Base-by-base conservation (phyloP, 1,140 invertebrate genomes). In the Coenobita brevimanus region DNA sequence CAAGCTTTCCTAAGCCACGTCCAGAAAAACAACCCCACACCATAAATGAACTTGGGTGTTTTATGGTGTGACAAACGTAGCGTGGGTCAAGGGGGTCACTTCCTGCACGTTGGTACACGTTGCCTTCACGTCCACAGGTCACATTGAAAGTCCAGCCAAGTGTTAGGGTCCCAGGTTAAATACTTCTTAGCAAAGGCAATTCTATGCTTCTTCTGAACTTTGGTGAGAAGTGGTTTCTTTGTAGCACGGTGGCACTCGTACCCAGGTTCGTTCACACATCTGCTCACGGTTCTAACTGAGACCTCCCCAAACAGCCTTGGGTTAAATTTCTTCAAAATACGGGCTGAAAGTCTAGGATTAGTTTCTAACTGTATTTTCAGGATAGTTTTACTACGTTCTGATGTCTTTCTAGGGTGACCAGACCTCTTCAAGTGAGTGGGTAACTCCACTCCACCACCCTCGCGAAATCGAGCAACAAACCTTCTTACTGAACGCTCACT, bases 11-110 rank as follows among this genome's bases (percentile, higher is more conserved):
- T 30, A 1, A 27, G 0, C 17, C 76, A 13, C 69, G 0, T 24
- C 76, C 30, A 30, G n/a, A n/a, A n/a, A n/a, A n/a, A n/a, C n/a
- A n/a, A n/a, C n/a, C n/a, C n/a, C n/a, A n/a, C n/a, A n/a, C n/a
- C 75, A 78, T 78, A 17, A 46, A 78, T 15, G 24, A 78, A 24
- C 3, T 46, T 0, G 38, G 41, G 46, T 78, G 75, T 24, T 78
- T 78, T 46, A 46, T 30, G 27, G 43, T 78, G 21, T 36, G 8
- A 41, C 36, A 78, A 78, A 78, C 2, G 30, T 3, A 78, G 43
- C 43, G 75, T 10, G 75, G 38, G 3, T 78, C n/a, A 24, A 78
- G 43, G n/a, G 38, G 75, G 24, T 79, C 75, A 54, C 75, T 79
- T 8, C 43, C 75, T 1, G 24, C 24, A 50, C 24, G n/a, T 0